Evolutionary conservation across 1,140 invertebrate species (phyloP).

Genomic region (Apis dorsata): DNA sequence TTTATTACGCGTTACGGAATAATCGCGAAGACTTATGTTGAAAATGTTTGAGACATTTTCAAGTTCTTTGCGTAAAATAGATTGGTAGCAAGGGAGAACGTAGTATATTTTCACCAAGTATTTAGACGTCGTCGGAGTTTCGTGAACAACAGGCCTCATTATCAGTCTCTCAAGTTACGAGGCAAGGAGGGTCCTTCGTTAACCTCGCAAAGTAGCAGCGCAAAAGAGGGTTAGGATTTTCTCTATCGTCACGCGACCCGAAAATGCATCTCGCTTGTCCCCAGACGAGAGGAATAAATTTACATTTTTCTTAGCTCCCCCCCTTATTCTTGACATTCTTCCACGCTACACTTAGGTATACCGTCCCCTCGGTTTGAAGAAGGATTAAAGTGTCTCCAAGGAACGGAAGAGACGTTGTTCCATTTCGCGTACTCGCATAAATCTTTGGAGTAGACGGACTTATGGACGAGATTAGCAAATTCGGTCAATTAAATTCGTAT

Average conservation of each 20-base stretch:
- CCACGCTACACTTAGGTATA: neutral
- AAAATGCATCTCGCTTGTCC: neutral
- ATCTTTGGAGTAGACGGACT: neutral
- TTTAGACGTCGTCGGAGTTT: neutral
- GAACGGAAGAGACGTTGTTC: neutral
- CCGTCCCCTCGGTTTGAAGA: neutral
- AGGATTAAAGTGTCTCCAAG: neutral
- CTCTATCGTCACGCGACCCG: neutral
- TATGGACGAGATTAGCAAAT: neutral
- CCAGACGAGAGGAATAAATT: constrained; percentile 18
- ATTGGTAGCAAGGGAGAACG: neutral
- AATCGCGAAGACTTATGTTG: no score
- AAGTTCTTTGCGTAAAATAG: neutral
- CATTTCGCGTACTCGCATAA: constrained; percentile 7
- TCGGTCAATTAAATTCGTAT: constrained; percentile 26
- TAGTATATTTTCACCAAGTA: constrained; percentile 3
- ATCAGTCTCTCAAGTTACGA: constrained; percentile 31
- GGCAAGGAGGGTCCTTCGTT: constrained; percentile 11
- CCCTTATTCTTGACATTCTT: neutral
- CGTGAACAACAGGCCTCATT: constrained; percentile 28
- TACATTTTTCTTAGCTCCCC: constrained; percentile 8
- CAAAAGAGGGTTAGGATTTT: neutral
- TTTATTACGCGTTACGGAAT: no score
- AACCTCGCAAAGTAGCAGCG: neutral
- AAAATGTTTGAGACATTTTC: neutral